These are phyloP conservation scores for Morpho deidamia DNA, from an alignment of 2,888 invertebrate species.

Conservation along the genomic window DNA sequence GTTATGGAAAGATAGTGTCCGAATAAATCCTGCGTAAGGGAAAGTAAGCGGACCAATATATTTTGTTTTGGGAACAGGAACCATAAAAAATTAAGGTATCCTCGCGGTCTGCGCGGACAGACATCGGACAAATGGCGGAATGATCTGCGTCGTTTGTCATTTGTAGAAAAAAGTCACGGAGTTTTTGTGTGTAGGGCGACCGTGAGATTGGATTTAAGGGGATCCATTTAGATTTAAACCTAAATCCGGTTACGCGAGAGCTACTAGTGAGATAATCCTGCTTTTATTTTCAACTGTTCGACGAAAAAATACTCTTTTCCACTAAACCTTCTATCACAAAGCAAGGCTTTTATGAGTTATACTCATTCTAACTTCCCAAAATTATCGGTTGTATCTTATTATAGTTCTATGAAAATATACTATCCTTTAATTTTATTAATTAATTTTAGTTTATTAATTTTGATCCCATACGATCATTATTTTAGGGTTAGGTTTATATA, in stretches of 20 bases:
- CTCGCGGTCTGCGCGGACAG: constrained; percentile 31
- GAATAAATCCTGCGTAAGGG: constrained; percentile 39
- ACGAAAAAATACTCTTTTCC: too few species aligned
- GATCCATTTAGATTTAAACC: not conserved
- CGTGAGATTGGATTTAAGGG: not conserved
- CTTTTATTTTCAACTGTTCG: too few species aligned
- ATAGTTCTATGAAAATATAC: too few species aligned
- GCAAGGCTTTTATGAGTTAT: too few species aligned
- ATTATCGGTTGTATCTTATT: too few species aligned
- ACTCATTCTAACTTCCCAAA: too few species aligned
- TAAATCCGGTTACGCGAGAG: not conserved
- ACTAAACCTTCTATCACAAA: too few species aligned
- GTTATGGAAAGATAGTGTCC: constrained; percentile 2
- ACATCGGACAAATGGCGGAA: constrained; percentile 43
- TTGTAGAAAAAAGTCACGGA: constrained; percentile 34
- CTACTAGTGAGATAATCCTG: too few species aligned
- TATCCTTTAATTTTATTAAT: too few species aligned
- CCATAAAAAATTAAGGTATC: constrained; percentile 54
- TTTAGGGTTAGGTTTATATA: too few species aligned
- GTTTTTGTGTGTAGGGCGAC: constrained; percentile 12
- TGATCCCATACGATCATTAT: too few species aligned
- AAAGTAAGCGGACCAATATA: constrained; percentile 46
- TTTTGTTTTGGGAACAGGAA: constrained; percentile 55
- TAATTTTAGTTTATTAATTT: too few species aligned
- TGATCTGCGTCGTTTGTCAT: constrained; percentile 54